These are phyloP conservation scores for Clitarchus hookeri DNA, from an alignment of 2,888 invertebrate species.

Conservation along the genomic window DNA sequence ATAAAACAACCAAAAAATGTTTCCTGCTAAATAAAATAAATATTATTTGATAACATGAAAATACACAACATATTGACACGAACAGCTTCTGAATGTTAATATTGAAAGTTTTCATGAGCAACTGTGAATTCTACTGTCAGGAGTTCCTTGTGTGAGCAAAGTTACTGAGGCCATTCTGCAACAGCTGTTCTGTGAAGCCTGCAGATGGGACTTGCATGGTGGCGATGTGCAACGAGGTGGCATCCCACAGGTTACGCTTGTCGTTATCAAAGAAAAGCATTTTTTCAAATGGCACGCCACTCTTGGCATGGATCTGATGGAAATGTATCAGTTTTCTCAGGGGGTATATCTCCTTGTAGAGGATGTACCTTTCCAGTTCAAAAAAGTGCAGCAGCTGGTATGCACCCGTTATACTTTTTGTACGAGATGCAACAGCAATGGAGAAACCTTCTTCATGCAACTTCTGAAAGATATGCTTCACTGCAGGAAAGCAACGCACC, in stretches of 20 bases:
- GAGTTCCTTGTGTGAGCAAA: constrained; percentile 6
- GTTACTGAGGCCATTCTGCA: not conserved
- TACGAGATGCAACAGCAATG: constrained; percentile 46
- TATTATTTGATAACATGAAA: too few relatives aligned
- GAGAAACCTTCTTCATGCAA: constrained; percentile 39
- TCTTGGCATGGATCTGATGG: constrained; percentile 40
- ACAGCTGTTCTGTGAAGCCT: constrained; percentile 14
- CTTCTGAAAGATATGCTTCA: constrained; percentile 35
- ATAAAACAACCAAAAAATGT: too few relatives aligned
- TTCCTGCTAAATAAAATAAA: too few relatives aligned
- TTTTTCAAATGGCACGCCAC: constrained; percentile 34
- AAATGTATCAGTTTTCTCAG: constrained; percentile 46
- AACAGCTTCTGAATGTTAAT: too few relatives aligned
- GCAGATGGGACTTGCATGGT: constrained; percentile 34
- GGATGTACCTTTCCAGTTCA: constrained; percentile 44
- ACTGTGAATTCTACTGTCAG: not conserved
- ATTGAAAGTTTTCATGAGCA: too few relatives aligned
- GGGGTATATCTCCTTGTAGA: constrained; percentile 47
- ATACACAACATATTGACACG: too few relatives aligned
- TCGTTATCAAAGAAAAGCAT: constrained; percentile 45
- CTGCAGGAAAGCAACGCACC: constrained; percentile 40
- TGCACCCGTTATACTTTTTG: constrained; percentile 45
- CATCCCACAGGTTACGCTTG: constrained; percentile 41
- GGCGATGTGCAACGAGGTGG: constrained; percentile 46
- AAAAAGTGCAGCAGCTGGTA: constrained; percentile 46